Conservation (phyloP, 1,140 invertebrate genomes). For the Platyura marginata region DNA sequence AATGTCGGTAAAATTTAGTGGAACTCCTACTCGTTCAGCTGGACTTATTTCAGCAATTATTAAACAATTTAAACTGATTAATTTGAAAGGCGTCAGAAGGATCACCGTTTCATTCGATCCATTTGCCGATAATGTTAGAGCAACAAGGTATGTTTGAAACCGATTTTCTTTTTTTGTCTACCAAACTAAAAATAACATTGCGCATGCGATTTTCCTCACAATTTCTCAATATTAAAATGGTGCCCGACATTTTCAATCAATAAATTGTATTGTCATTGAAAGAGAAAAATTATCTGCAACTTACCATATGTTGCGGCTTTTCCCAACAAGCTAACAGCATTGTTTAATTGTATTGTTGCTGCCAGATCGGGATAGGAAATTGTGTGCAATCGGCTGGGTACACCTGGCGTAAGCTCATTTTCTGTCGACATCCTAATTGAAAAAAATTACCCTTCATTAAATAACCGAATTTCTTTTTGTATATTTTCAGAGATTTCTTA, state of each 20-base stretch:
- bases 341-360: conserved; percentile 30
- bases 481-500: conserved; percentile 47
- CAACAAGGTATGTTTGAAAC: conserved; percentile 45
- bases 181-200: background rate
- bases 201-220: background rate
- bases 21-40: conserved; percentile 34
- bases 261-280: conserved; percentile 2
- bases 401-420: conserved; percentile 23
- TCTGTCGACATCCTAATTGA: conserved; percentile 27
- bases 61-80: conserved; percentile 47
- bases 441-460: background rate
- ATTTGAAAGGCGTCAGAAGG: conserved; percentile 59
- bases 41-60: conserved; percentile 44
- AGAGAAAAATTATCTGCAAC: conserved; percentile 6
- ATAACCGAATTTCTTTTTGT: background rate
- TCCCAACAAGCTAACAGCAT: conserved; percentile 34
- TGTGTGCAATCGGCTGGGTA: conserved; percentile 26
- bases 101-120: conserved; percentile 69
- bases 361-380: conserved; percentile 31
- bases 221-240: background rate
- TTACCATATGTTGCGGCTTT: conserved; percentile 31
- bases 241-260: background rate
- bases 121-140: conserved; percentile 45
- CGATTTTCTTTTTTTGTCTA: background rate
- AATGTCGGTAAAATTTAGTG: conserved; percentile 54